Evolutionary conservation across 2,797 vertebrate species (phyloP).

Genomic region (Neosilurus hyrtlii): DNA sequence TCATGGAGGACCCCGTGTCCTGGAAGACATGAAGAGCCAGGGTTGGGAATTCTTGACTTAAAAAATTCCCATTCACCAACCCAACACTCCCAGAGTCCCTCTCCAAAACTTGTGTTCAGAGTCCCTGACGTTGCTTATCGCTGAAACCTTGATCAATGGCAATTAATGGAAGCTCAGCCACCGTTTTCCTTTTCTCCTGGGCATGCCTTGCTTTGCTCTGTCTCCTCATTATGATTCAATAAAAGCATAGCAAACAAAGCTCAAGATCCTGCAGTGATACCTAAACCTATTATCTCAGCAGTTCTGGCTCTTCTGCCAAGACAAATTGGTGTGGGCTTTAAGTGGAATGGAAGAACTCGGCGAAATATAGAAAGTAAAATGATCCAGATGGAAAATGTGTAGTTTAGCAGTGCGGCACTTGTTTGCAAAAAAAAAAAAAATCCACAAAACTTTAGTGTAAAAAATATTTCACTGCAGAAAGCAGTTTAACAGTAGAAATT

Average conservation of each 20-base stretch:
- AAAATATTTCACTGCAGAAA: neutral
- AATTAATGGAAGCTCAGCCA: conserved; percentile 49
- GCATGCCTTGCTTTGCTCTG: conserved; percentile 33
- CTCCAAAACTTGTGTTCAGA: conserved; percentile 12
- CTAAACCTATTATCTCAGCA: conserved; percentile 63
- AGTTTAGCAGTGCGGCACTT: conserved; percentile 18
- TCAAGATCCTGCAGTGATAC: conserved; percentile 57
- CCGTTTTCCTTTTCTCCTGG: conserved; percentile 30
- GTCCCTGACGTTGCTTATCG: neutral
- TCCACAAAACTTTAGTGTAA: neutral
- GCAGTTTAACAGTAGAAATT: neutral
- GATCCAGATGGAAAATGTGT: conserved; percentile 24
- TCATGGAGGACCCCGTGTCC: no score
- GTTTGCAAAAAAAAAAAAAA: neutral
- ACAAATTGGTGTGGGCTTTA: conserved; percentile 64
- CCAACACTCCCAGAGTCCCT: neutral
- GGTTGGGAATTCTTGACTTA: neutral
- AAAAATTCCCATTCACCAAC: neutral
- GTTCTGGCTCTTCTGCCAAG: conserved; percentile 60
- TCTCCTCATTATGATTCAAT: conserved; percentile 64
- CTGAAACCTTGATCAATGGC: conserved; percentile 41
- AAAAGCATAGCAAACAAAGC: conserved; percentile 58
- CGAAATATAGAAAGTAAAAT: conserved; percentile 29
- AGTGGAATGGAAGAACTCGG: conserved; percentile 37
- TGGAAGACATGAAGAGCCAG: no score